These are phyloP conservation scores for Drosophila peninsularis DNA, from an alignment of 2,888 invertebrate genomes.

Conservation along the genomic window DNA sequence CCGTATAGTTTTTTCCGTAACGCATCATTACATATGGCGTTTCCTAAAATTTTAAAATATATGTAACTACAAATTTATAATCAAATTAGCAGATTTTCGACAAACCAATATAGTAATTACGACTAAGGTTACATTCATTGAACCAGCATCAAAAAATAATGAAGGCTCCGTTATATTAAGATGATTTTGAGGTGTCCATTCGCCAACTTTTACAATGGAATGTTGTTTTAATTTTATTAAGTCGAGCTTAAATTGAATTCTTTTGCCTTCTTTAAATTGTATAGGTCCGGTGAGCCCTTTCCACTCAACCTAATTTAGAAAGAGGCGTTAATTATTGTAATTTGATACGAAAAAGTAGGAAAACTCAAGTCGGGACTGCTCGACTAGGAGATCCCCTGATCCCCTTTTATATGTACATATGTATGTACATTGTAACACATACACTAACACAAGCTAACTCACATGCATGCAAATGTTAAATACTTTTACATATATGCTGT, in stretches of 20 bases:
- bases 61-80: background rate
- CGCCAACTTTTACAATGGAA: slow-evolving; percentile 90
- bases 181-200: slow-evolving; percentile 89
- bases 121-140: slow-evolving; percentile 90
- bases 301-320: slow-evolving; percentile 88
- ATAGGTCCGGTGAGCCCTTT: slow-evolving; percentile 92
- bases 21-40: slow-evolving; percentile 91
- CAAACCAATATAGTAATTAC: slow-evolving; percentile 91
- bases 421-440: no score
- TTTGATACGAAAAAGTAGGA: background rate
- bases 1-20: slow-evolving; percentile 88
- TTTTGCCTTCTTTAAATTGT: slow-evolving; percentile 91
- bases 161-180: slow-evolving; percentile 89
- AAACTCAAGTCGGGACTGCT: no score
- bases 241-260: slow-evolving; percentile 91
- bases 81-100: background rate
- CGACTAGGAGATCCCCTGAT: no score
- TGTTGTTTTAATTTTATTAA: slow-evolving; percentile 90
- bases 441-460: no score
- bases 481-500: no score
- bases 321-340: background rate
- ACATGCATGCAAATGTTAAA: no score
- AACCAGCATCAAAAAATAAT: slow-evolving; percentile 90
- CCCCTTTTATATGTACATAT: no score
- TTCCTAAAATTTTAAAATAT: slow-evolving; percentile 85